A percentile compares a stretch with the other conserved stretches of the same genome.
Conservation (phyloP, 1,140 invertebrate species). For the Diabrotica virgifera region DNA sequence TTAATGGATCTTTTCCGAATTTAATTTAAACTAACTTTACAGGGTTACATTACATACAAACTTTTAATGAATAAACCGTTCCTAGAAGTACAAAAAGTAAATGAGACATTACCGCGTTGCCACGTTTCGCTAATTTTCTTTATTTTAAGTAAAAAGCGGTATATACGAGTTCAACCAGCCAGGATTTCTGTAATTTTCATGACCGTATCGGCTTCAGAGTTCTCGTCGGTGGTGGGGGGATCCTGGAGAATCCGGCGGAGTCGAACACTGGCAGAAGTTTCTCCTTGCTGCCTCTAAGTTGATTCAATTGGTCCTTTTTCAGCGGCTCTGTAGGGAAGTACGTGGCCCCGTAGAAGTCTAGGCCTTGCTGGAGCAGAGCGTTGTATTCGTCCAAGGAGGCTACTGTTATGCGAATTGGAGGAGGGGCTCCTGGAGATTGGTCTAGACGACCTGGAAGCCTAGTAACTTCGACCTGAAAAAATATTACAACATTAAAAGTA, state of each 20-base stretch:
- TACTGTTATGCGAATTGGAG: conserved; percentile 69
- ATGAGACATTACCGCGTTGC: neutral
- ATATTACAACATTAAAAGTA: neutral
- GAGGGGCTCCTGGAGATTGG: conserved; percentile 51
- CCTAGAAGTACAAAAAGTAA: no score
- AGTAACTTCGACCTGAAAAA: conserved; percentile 50
- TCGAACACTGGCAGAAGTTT: conserved; percentile 79
- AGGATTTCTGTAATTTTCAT: conserved; percentile 14
- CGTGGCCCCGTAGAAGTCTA: conserved; percentile 82
- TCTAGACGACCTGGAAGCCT: conserved; percentile 51
- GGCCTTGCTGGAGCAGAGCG: conserved; percentile 72
- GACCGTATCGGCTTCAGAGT: conserved; percentile 66
- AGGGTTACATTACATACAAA: no score
- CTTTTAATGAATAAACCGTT: no score
- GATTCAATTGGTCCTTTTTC: conserved; percentile 54
- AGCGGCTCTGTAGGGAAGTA: conserved; percentile 79
- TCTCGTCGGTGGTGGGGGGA: conserved; percentile 73
- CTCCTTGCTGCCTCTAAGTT: conserved; percentile 63
- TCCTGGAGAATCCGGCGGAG: conserved; percentile 73
- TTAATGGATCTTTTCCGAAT: no score
- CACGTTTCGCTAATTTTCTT: neutral
- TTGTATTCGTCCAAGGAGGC: conserved; percentile 79
- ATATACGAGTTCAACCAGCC: conserved; percentile 9
- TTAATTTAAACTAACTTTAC: no score
- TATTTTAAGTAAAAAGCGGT: neutral